Conservation (phyloP, 2,888 invertebrate species). For the Strigamia transsilvanica region DNA sequence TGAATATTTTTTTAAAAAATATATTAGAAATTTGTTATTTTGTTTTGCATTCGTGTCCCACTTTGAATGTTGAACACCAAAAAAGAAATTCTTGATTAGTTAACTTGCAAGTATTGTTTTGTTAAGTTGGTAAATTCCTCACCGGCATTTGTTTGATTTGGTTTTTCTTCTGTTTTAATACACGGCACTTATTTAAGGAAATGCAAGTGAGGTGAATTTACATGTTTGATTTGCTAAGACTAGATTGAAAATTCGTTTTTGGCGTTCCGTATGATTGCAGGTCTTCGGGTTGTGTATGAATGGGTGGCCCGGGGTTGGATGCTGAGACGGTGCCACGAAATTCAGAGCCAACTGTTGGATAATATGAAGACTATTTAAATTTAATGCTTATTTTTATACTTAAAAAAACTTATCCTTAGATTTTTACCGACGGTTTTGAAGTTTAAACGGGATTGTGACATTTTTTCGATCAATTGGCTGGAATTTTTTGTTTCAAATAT, state of each 20-base stretch:
- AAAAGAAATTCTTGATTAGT: constrained; percentile 4
- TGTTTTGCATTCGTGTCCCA: background rate
- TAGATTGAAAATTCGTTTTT: constrained; percentile 38
- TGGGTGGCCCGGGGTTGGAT: constrained; percentile 20
- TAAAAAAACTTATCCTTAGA: background rate
- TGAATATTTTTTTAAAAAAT: too few relatives aligned
- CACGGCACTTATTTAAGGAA: background rate
- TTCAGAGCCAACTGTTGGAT: background rate
- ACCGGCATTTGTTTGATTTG: background rate
- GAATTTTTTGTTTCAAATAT: background rate
- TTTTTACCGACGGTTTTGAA: background rate
- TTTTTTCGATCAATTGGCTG: background rate
- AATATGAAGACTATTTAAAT: constrained; percentile 5
- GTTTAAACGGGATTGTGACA: background rate
- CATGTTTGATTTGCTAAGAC: background rate
- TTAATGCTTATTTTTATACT: background rate
- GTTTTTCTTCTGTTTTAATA: background rate
- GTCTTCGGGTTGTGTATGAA: constrained; percentile 28
- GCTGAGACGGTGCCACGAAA: constrained; percentile 13
- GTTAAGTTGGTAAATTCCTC: background rate
- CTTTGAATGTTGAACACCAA: constrained; percentile 14
- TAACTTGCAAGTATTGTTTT: background rate
- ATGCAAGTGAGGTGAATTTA: background rate
- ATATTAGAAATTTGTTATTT: background rate
- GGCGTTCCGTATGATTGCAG: constrained; percentile 30